Base-by-base conservation (phyloP, 2,797 vertebrate genomes). In the Pelobates cultripes region DNA sequence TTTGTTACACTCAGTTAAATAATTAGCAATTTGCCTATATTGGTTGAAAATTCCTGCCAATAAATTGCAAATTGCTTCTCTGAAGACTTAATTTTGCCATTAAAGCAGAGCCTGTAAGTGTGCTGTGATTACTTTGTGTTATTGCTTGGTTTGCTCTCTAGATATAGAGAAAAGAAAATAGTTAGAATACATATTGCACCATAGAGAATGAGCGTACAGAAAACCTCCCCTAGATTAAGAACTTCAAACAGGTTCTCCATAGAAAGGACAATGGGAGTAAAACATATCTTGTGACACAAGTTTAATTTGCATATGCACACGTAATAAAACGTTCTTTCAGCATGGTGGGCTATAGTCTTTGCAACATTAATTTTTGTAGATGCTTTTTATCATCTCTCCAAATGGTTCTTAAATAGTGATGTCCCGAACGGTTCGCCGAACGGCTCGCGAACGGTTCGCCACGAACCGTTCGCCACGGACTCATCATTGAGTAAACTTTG, bases 31-130 rank as follows among this genome's bases (percentile, higher is more conserved):
- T n/a, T n/a, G n/a, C n/a, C n/a, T n/a, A n/a, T n/a, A n/a, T n/a
- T n/a, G n/a, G n/a, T n/a, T n/a, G n/a, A n/a, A n/a, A n/a, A n/a
- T n/a, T n/a, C n/a, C n/a, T n/a, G n/a, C n/a, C n/a, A n/a, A n/a
- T n/a, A n/a, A 28, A 28, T 28, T 73, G 89, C 85, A 91, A 89
- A 91, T 89, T 89, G 79, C 85, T 87, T 87, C 87, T 90, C 87
- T 83, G 88, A 85, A 87, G 83, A 86, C 85, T 88, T 88, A 77
- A 83, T 87, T 88, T 89, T 85, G 77, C 85, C 79, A 74, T 86
- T 74, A 81, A 88, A 87, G 80, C 73, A 83, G 73, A 82, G 78
- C 61, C 87, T 87, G 15, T 86, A 86, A 85, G 60, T 82, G 79
- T 85, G 85, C 81, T 86, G 85, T 10, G 15, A 12, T 60, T 14